Evolutionary conservation across 2,888 invertebrate genomes (phyloP).

Genomic region (Sinopyrophorus schimmeli): DNA sequence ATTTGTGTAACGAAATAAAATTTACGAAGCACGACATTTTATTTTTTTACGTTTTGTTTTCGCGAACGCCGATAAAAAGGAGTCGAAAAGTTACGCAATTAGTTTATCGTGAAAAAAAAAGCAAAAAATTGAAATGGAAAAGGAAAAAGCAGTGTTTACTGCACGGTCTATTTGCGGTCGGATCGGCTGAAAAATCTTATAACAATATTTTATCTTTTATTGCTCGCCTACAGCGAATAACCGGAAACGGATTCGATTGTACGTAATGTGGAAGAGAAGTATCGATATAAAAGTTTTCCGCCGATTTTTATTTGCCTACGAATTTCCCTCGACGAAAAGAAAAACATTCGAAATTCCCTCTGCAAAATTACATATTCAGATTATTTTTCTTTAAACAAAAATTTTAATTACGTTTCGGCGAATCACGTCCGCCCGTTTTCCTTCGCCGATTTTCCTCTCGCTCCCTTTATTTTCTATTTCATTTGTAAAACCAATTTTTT

Average conservation of each 20-base stretch:
- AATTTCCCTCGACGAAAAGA: too few relatives aligned
- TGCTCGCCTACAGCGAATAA: conserved; percentile 17
- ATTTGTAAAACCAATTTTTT: conserved; percentile 12
- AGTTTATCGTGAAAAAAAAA: background rate
- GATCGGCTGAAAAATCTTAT: conserved; percentile 13
- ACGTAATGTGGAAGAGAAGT: conserved; percentile 16
- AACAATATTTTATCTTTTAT: conserved; percentile 22
- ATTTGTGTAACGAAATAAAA: too few relatives aligned
- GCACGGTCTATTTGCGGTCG: conserved; percentile 15
- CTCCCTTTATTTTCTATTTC: conserved; percentile 9
- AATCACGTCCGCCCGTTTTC: too few relatives aligned
- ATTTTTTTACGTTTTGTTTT: too few relatives aligned
- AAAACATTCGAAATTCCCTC: too few relatives aligned
- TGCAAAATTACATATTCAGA: too few relatives aligned
- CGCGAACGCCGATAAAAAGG: too few relatives aligned
- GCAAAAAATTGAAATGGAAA: background rate
- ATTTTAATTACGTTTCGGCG: too few relatives aligned
- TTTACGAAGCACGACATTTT: too few relatives aligned
- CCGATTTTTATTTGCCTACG: conserved; percentile 2
- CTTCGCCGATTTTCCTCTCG: too few relatives aligned
- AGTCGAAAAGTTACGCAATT: too few relatives aligned
- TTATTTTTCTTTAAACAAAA: too few relatives aligned
- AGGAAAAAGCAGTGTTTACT: conserved; percentile 9
- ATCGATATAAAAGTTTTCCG: conserved; percentile 9
- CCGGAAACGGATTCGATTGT: conserved; percentile 22